Evolutionary conservation across 2,888 invertebrate species (phyloP).

Genomic region (Agrochola litura): DNA sequence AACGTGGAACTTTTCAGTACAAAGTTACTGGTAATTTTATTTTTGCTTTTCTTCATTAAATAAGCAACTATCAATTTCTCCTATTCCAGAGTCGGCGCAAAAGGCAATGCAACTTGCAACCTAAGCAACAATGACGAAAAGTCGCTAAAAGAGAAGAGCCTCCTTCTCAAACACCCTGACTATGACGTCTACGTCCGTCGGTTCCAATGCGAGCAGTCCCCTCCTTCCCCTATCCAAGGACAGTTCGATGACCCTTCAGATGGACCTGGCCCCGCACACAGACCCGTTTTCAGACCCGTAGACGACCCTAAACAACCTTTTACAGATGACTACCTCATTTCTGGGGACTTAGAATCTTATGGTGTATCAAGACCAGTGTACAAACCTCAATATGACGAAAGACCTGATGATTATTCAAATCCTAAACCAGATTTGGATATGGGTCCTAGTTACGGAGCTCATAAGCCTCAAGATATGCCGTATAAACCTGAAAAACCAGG

Average conservation of each 20-base stretch:
- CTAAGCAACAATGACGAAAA: conserved; percentile 81
- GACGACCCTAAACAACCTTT: conserved; percentile 78
- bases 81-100: conserved; percentile 84
- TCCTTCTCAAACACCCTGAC: conserved; percentile 81
- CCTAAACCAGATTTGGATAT: conserved; percentile 77
- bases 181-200: conserved; percentile 85
- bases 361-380: conserved; percentile 68
- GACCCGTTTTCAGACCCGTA: conserved; percentile 83
- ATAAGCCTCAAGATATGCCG: conserved; percentile 81
- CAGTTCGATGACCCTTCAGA: conserved; percentile 77
- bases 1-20: too few species aligned
- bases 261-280: conserved; percentile 65
- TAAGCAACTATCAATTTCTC: background rate
- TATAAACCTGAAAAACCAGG: conserved; percentile 72
- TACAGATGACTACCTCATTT: conserved; percentile 74
- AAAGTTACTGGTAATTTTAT: too few species aligned
- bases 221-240: conserved; percentile 81
- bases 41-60: too few species aligned
- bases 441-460: conserved; percentile 82
- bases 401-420: conserved; percentile 81
- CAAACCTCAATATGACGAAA: conserved; percentile 72
- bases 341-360: conserved; percentile 71
- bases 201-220: conserved; percentile 84
- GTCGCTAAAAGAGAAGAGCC: conserved; percentile 79
- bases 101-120: conserved; percentile 87